Evolutionary conservation across 2,113 vertebrate species (phyloP).

Genomic region (Aplodontia rufa): DNA sequence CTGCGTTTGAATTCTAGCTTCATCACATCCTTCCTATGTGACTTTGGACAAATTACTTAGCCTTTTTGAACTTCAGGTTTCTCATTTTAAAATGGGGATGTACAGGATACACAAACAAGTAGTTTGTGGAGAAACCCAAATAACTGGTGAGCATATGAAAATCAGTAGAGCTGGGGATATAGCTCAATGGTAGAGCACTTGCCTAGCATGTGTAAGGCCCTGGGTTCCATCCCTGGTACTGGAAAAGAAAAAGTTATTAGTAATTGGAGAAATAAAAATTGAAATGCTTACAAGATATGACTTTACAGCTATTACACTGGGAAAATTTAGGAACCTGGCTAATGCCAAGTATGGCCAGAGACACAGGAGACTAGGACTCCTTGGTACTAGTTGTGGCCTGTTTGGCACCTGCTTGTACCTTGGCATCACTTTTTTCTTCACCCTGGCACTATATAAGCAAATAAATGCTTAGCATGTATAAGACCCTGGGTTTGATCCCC

Average conservation of each 20-base stretch:
- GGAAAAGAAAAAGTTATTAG: neutral
- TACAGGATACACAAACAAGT: neutral
- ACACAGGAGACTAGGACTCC: rapidly evolving
- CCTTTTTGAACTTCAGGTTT: neutral
- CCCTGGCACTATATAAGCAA: neutral
- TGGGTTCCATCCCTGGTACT: too few species aligned
- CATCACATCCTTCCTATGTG: neutral
- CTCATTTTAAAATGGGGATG: neutral
- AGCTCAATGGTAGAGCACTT: too few species aligned
- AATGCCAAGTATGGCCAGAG: neutral
- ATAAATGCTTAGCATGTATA: neutral
- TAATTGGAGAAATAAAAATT: neutral
- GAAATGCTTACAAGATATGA: neutral
- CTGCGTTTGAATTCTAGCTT: neutral
- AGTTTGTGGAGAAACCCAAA: neutral
- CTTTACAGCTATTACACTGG: neutral
- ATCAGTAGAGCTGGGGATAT: too few species aligned
- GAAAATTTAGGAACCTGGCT: neutral
- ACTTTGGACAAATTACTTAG: neutral
- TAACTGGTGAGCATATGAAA: neutral
- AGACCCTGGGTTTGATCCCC: too few species aligned
- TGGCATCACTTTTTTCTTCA: neutral
- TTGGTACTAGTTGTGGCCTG: neutral
- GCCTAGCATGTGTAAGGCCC: too few species aligned
- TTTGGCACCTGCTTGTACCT: neutral